These are phyloP conservation scores for Ophion slaviceki DNA, from an alignment of 2,888 invertebrate genomes.

Conservation along the genomic window DNA sequence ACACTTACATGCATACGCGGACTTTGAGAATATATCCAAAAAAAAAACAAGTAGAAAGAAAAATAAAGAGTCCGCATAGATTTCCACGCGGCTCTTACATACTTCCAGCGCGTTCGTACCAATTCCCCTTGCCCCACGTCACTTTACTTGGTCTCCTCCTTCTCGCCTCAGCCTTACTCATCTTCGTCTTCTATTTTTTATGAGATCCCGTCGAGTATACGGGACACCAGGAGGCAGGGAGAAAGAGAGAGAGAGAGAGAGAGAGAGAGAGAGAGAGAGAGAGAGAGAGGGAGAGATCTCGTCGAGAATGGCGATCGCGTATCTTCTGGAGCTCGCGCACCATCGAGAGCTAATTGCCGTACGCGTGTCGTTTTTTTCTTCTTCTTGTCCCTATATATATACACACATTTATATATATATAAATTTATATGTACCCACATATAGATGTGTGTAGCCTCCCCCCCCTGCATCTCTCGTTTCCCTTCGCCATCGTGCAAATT, in stretches of 20 bases:
- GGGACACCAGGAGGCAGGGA: constrained; percentile 4
- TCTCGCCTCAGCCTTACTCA: constrained; percentile 16
- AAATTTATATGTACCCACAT: constrained; percentile 6
- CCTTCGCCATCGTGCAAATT: constrained; percentile 49
- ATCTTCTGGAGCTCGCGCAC: constrained; percentile 58
- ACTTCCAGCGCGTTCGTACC: constrained; percentile 1
- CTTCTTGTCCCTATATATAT: constrained; percentile 36
- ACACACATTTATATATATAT: constrained; percentile 14
- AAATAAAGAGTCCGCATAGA: constrained; percentile 35
- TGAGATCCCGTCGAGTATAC: constrained; percentile 20
- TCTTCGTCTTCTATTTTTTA: constrained; percentile 40
- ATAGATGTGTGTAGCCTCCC: constrained; percentile 14
- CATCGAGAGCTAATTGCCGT: constrained; percentile 65
- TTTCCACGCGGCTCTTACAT: constrained; percentile 27
- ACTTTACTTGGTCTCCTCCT: constrained; percentile 23
- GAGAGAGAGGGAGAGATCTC: constrained; percentile 47
- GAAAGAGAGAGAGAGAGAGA: constrained; percentile 19
- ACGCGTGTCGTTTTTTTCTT: constrained; percentile 63
- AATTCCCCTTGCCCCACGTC: constrained; percentile 20
- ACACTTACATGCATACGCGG: too few relatives aligned
- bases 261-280: constrained; percentile 26
- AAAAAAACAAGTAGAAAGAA: constrained; percentile 8
- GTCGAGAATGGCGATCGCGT: constrained; percentile 65
- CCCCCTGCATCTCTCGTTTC: constrained; percentile 3
- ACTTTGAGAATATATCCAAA: background rate